Conservation (phyloP, 2,797 vertebrate species). For the Anguilla obscura region DNA sequence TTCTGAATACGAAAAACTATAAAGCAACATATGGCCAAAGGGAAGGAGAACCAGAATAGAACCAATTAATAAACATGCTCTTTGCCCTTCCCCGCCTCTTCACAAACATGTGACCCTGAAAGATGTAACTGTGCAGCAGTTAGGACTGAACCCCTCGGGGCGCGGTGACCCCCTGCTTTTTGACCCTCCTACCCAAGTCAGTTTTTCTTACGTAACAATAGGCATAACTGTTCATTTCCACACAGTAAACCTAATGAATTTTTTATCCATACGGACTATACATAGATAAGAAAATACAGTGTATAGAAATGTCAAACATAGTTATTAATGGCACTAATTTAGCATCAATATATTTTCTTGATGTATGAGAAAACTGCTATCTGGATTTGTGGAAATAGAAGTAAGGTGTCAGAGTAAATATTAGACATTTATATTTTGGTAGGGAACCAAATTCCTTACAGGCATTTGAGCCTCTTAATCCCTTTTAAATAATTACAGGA, state of each 20-base stretch:
- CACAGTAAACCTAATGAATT: neutral
- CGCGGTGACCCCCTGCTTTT: neutral
- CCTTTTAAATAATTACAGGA: neutral
- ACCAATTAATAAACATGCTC: conserved; percentile 23
- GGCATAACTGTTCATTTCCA: neutral
- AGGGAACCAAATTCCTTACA: neutral
- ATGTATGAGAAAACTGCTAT: neutral
- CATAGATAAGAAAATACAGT: neutral
- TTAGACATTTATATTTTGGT: neutral
- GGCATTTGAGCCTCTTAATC: neutral
- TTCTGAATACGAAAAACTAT: neutral
- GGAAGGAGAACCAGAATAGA: conserved; percentile 36
- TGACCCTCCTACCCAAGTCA: neutral
- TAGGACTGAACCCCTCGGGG: neutral
- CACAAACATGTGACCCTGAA: neutral
- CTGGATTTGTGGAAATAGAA: neutral
- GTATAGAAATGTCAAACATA: neutral
- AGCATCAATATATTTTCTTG: neutral
- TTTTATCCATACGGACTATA: neutral
- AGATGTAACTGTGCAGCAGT: neutral
- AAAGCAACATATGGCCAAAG: conserved; percentile 16
- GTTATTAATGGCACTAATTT: neutral
- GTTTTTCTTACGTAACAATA: neutral
- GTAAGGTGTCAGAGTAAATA: neutral
- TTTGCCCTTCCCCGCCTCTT: conserved; percentile 12